Evolutionary conservation across 2,888 invertebrate genomes (phyloP).

Genomic region (Notodonta ziczac): DNA sequence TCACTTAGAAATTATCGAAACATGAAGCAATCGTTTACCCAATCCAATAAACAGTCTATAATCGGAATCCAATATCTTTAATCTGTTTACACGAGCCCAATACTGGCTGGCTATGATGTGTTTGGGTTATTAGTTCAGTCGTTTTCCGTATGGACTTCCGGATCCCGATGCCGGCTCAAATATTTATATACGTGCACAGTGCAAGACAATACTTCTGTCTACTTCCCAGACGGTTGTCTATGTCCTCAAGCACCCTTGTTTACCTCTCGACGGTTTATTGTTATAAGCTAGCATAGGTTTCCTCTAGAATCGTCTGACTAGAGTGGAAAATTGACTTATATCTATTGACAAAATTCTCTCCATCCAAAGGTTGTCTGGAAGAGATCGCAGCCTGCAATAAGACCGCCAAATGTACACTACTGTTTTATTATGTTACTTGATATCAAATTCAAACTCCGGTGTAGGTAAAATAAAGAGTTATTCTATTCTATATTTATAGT

Average conservation of each 20-base stretch:
- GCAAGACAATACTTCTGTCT: neutral
- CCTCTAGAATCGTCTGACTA: no score
- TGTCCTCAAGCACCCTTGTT: neutral
- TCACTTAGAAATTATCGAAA: neutral
- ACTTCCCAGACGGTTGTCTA: neutral
- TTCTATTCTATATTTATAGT: no score
- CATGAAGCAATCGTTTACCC: neutral
- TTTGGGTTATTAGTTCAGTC: slow-evolving; percentile 16
- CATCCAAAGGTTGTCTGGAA: no score
- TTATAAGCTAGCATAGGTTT: neutral
- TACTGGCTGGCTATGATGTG: slow-evolving; percentile 16
- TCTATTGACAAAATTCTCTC: no score
- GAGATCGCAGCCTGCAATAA: no score
- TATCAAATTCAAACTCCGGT: no score
- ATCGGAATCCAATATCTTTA: slow-evolving; percentile 4
- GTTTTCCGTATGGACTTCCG: slow-evolving; percentile 11
- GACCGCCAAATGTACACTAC: no score
- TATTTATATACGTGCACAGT: slow-evolving; percentile 15
- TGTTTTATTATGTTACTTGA: no score
- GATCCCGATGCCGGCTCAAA: slow-evolving; percentile 17
- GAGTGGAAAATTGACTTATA: no score
- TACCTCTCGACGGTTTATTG: neutral
- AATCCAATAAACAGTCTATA: slow-evolving; percentile 12
- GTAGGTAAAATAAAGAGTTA: no score
- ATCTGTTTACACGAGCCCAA: neutral